Evolutionary conservation across 2,888 invertebrate genomes (phyloP).

Genomic region (Cosmopolites sordidus): DNA sequence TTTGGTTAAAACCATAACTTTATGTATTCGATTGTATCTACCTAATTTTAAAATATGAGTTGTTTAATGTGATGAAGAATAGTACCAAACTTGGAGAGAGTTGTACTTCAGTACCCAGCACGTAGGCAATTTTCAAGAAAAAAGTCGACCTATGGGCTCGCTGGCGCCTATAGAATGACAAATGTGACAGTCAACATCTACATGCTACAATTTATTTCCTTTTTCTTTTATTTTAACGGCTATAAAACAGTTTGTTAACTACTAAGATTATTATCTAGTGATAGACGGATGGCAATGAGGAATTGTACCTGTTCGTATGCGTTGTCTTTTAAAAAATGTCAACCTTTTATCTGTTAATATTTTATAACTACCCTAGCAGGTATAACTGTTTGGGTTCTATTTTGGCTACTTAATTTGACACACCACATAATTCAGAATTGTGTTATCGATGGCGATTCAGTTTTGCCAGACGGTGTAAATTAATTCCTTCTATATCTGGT

Average conservation of each 20-base stretch:
- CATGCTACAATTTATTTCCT: slow-evolving; percentile 36
- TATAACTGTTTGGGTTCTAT: slow-evolving; percentile 1
- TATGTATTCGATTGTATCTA: too few relatives aligned
- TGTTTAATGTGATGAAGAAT: too few relatives aligned
- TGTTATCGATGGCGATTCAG: background rate
- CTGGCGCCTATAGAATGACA: slow-evolving; percentile 36
- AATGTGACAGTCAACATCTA: slow-evolving; percentile 36
- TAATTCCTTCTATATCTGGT: too few relatives aligned
- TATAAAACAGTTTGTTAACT: slow-evolving; percentile 40
- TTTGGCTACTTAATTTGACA: slow-evolving; percentile 1
- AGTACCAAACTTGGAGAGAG: too few relatives aligned
- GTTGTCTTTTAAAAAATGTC: slow-evolving; percentile 31
- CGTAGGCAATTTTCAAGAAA: slow-evolving; percentile 11
- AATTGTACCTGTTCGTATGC: slow-evolving; percentile 24
- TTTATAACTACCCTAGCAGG: slow-evolving; percentile 12
- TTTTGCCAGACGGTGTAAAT: too few relatives aligned
- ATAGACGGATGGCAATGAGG: slow-evolving; percentile 26
- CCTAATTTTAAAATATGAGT: too few relatives aligned
- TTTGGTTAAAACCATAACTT: too few relatives aligned
- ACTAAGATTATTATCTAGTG: slow-evolving; percentile 33
- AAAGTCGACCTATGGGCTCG: slow-evolving; percentile 12
- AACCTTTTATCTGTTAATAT: slow-evolving; percentile 31
- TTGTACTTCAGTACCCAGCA: too few relatives aligned
- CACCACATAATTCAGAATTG: background rate
- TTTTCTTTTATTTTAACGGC: slow-evolving; percentile 37